Evolutionary conservation across 1,140 invertebrate genomes (phyloP), one percentile per base, ranked within the genome.

Genomic region (Drosophila persimilis): DNA sequence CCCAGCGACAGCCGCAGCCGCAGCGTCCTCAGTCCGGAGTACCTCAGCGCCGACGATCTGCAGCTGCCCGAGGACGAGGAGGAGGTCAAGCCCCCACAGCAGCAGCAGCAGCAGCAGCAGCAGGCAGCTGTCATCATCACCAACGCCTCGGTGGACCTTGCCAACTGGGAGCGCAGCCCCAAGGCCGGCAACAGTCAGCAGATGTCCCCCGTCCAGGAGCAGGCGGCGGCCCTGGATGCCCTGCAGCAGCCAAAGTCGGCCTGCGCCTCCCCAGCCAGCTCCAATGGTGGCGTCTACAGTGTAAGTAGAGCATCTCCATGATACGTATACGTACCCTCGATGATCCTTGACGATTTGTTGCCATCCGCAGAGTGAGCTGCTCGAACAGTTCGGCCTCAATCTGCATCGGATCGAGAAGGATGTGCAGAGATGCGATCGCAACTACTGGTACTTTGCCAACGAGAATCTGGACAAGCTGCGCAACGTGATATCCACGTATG

Each of bases 401-500:
- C 91, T 99, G 1, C 97, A 99, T 92, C 93, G 98, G 22, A 99
- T 99, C 70, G 98, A 99, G 90, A 99, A 99, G 92, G 98, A 99
- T 92, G 98, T 99, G 3, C 96, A 98, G 91, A 92, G 98, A 62
- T 99, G 98, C 92, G 98, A 99, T 92, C 92, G 98, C 55, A 98
- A 98, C 90, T 97, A 98, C 90, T 95, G 95, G 92, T 99, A 98
- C 92, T 99, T 99, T 92, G 94, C 94, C 11, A 93, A 95, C 43
- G 94, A 96, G 62, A 99, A 99, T 93, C 93, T 99, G 69, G 97
- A 98, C 69, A 98, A 98, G 91, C 92, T 99, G n/a, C 93, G 97
- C 45, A 98, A 98, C 92, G 95, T 99, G 45, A 99, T 99, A 95
- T 98, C 97, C 95, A 99, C 97, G 94, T 98, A 97, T 92, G 97